Base-by-base conservation (phyloP, 2,888 invertebrate species). In the Pelosia muscerda region DNA sequence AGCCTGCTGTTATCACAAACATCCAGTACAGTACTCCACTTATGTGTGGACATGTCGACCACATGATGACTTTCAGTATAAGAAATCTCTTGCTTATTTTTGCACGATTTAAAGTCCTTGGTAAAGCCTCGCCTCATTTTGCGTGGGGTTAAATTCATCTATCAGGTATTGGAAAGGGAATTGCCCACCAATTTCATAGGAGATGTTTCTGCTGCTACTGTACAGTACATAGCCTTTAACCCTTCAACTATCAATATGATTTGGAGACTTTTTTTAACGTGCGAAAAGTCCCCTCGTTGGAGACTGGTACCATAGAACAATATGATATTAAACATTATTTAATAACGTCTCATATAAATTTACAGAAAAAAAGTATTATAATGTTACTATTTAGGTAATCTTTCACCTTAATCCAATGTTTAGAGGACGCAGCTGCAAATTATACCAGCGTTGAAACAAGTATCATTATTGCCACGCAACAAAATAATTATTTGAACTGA, bases 401-500 rank as follows among this genome's bases (percentile, higher is more conserved):
- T 49, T 49, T 49, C 49, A 49, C 49, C 49, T 49, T 49, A 49
- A 49, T 49, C 49, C 49, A n/a, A 1, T n/a, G 49, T n/a, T 19
- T 49, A 49, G 49, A 49, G 49, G 49, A 49, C 49, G 49, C 49
- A 49, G 49, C 49, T 49, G 49, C n/a, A 3, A 49, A 49, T 49
- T 49, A 49, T 49, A n/a, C 2, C 9, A 49, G n/a, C 8, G 49
- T 49, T 8, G 49, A 49, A 49, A 49, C 49, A 19, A 49, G 49
- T 49, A 6, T 49, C 49, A 49, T 49, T 49, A 49, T 49, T 49
- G 49, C 19, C 49, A n/a, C 49, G 54, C 54, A 55, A 25, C 54
- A 55, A 55, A 55, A n/a, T 49, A 49, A 49, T 49, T 49, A n/a
- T 49, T 49, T n/a, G 49, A 49, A 42, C 19, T 42, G 42, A 19